Conservation (phyloP, 1,140 invertebrate species). For the Chironomus striatipennis region DNA sequence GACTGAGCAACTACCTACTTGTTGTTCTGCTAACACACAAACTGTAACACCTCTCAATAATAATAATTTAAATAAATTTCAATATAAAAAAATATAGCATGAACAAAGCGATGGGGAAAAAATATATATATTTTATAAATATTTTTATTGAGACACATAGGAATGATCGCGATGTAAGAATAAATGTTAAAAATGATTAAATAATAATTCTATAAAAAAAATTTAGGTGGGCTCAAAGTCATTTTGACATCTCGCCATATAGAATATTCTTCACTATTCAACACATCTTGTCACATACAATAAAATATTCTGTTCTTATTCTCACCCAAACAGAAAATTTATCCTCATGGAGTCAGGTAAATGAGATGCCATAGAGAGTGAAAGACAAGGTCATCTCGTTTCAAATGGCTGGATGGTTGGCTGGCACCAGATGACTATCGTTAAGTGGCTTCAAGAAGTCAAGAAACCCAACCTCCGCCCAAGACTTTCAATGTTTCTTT, state of each 20-base stretch:
- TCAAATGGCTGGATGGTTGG: neutral
- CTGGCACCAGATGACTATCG: neutral
- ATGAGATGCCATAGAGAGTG: neutral
- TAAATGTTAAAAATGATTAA: neutral
- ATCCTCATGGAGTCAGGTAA: too few species aligned
- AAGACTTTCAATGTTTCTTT: neutral
- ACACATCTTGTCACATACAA: neutral
- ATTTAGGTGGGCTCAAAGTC: conserved; percentile 5
- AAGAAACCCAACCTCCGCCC: conserved; percentile 7
- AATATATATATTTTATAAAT: neutral
- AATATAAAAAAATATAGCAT: neutral
- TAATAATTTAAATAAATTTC: neutral
- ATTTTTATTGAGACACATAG: neutral
- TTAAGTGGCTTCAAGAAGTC: neutral
- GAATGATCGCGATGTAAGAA: neutral
- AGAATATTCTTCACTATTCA: conserved; percentile 3
- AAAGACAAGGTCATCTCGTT: conserved; percentile 1
- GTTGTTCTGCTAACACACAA: conserved; percentile 6
- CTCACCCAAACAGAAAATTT: neutral
- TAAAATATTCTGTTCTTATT: neutral
- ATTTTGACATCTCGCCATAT: neutral
- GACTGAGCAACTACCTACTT: neutral
- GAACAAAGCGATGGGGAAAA: neutral
- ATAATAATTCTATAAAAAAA: neutral
- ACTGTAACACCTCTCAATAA: conserved; percentile 12